Conservation (phyloP, 2,888 invertebrate genomes). For the Pyrocoelia pectoralis region DNA sequence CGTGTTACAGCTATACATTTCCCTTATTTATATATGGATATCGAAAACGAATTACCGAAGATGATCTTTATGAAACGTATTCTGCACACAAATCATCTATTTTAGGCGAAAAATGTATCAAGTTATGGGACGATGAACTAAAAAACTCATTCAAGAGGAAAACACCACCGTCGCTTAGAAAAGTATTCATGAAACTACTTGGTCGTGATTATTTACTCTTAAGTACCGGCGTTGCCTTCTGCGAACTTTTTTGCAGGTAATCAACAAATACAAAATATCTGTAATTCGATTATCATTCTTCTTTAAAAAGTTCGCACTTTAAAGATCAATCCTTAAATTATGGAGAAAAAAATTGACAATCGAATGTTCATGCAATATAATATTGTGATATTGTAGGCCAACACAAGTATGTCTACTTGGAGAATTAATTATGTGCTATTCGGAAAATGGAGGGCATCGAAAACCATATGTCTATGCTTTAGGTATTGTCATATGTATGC, state of each 20-base stretch:
- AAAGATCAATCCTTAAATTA: no score
- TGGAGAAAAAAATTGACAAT: no score
- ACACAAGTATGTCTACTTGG: not conserved
- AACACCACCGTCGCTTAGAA: not conserved
- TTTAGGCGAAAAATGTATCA: not conserved
- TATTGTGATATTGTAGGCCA: not conserved
- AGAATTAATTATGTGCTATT: not conserved
- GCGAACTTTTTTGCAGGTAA: not conserved
- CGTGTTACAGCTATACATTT: no score
- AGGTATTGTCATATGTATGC: not conserved
- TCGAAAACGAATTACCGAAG: not conserved
- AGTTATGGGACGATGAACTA: not conserved
- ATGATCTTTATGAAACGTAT: constrained; percentile 5
- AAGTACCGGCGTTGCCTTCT: not conserved
- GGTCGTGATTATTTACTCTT: not conserved
- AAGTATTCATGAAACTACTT: not conserved
- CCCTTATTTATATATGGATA: not conserved
- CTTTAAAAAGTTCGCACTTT: no score
- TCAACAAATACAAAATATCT: not conserved
- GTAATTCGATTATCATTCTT: no score
- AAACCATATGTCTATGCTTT: not conserved
- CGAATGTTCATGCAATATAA: not conserved
- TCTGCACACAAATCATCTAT: not conserved
- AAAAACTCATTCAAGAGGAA: not conserved
- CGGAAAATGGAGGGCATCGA: not conserved